These are phyloP conservation scores for Misgurnus anguillicaudatus DNA, from an alignment of 2,113 vertebrate genomes.

Conservation along the genomic window DNA sequence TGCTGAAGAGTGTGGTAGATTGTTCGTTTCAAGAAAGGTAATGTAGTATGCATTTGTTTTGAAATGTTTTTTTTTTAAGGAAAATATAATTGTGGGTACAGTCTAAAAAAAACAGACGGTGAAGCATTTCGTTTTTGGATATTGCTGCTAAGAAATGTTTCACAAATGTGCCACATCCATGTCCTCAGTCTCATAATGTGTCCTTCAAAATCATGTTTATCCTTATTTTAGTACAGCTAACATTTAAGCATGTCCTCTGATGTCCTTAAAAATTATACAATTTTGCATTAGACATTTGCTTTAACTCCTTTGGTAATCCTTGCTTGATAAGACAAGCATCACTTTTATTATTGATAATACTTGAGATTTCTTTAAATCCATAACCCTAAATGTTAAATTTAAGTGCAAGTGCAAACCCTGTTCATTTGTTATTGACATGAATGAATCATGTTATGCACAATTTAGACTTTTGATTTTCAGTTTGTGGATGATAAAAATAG, in stretches of 20 bases:
- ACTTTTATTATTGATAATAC: no score
- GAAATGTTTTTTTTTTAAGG: constrained; percentile 3
- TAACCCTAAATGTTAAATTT: no score
- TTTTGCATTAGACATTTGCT: background rate
- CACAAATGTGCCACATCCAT: constrained; percentile 9
- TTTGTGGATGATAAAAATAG: no score
- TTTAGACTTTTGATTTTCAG: no score
- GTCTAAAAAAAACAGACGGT: constrained; percentile 16
- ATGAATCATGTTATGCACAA: no score
- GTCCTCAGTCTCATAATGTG: background rate
- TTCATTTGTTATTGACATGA: no score
- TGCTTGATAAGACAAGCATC: no score
- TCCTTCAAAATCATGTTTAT: background rate
- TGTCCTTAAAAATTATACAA: background rate
- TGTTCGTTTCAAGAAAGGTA: background rate
- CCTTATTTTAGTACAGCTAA: background rate
- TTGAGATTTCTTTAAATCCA: no score
- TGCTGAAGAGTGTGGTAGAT: background rate
- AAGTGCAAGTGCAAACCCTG: no score
- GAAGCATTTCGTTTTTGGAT: background rate
- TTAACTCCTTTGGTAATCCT: no score
- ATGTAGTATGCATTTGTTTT: constrained; percentile 18
- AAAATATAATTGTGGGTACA: constrained; percentile 18
- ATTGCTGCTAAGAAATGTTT: constrained; percentile 1
- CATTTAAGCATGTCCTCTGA: background rate